phyloP scores from a whole-genome alignment of 2,797 vertebrate genomes.

The Crenichthys baileyi region DNA sequence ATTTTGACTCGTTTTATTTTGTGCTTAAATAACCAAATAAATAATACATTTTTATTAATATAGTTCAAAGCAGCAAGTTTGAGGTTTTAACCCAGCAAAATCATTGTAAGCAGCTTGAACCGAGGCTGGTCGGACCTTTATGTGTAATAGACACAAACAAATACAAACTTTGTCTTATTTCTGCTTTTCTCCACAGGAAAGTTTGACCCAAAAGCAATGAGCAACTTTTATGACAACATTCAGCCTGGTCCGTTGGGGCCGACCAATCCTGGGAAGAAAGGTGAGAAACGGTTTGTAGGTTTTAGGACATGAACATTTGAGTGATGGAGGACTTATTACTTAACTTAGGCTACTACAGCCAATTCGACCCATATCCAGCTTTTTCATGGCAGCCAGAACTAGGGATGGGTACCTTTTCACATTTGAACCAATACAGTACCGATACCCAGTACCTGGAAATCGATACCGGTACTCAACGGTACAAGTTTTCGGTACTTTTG shows the following conservation, averaged over 20 bases:
- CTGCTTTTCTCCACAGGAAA: conserved; percentile 84
- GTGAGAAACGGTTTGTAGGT: conserved; percentile 67
- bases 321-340: not conserved
- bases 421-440: no score
- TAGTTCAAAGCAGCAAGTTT: not conserved
- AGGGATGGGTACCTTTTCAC: no score
- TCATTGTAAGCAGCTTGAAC: not conserved
- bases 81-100: not conserved
- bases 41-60: not conserved
- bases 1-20: not conserved
- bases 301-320: not conserved
- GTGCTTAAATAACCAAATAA: not conserved
- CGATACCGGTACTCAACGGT: no score
- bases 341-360: no score
- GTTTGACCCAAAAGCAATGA: conserved; percentile 94
- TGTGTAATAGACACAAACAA: conserved; percentile 18
- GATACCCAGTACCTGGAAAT: no score
- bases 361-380: no score
- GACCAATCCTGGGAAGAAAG: conserved; percentile 91
- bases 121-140: not conserved
- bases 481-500: no score
- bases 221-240: conserved; percentile 98
- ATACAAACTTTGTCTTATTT: conserved; percentile 34
- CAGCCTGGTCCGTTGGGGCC: conserved; percentile 94
- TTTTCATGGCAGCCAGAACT: no score